Evolutionary conservation across 2,888 invertebrate genomes (phyloP), one percentile per base, ranked within the genome.

Genomic region (Steinernema carpocapsae): DNA sequence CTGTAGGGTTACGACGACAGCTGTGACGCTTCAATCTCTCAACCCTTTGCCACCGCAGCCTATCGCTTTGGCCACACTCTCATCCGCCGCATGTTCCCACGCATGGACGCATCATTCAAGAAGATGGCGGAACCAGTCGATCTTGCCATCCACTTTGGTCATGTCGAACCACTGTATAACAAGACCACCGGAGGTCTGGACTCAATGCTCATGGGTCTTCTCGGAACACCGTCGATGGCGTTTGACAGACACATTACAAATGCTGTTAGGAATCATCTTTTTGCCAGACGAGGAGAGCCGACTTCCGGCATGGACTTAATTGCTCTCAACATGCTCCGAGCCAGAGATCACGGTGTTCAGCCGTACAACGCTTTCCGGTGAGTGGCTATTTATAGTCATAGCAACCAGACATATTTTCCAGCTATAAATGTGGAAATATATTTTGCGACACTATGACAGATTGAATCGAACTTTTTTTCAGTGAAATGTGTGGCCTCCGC

Each of bases 1-100:
- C n/a, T 72, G 46, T 43, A 79, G 82, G 71, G 80, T 29, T 87
- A 86, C 76, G 87, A 86, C 64, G 92, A 93, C 0, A 92, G 92
- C 0, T 95, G 95, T 88, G 94, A 94, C 87, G 94, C 95, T 0
- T 92, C 93, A 2, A 92, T 94, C 29, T 92, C 94, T 76, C 94
- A 93, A 24, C 95, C 95, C 87, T 95, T 96, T 85, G 94, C 94
- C 0, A 90, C 94, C 0, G 95, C 95, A 0, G 94, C 95, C 0
- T 96, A 93, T 90, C 91, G 95, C 78, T 95, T 95, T 86, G 95
- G 95, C 1, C 86, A 86, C 78, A 85, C 86, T 32, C 76, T 82
- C 17, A 75, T 80, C 72, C 79, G 74, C 74, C 80, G 78, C 14
- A 74, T 80, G 72, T 82, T 83, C 73, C 82, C 82, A 1, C 80